Conservation (phyloP, 1,140 invertebrate species). For the Platyura marginata region DNA sequence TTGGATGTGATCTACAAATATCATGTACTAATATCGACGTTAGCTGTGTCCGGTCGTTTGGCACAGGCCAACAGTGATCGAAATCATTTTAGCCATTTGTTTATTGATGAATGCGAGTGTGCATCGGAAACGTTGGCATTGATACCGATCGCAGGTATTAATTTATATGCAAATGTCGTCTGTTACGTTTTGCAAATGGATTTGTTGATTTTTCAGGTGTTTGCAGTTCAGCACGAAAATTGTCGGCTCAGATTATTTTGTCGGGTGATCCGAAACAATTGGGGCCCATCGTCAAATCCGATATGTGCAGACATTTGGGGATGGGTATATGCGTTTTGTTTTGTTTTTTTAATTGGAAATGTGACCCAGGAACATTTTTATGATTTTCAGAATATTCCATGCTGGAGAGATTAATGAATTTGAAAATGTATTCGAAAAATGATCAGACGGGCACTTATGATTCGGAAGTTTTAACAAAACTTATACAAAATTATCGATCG, state of each 20-base stretch:
- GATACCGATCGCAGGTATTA: not conserved
- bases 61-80: not conserved
- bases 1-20: not conserved
- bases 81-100: not conserved
- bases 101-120: not conserved
- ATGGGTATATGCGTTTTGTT: not conserved
- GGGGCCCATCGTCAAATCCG: not conserved
- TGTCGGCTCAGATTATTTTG: not conserved
- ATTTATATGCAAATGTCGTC: no score
- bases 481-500: not conserved
- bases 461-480: not conserved
- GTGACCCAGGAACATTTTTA: not conserved
- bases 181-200: no score
- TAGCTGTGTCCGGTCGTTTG: not conserved
- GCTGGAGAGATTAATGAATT: not conserved
- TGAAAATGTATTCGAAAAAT: not conserved
- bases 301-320: not conserved
- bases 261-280: not conserved
- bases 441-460: not conserved
- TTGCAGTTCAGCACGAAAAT: not conserved
- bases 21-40: not conserved
- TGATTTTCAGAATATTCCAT: not conserved
- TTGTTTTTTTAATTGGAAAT: not conserved
- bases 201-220: no score
- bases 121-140: not conserved